Evolutionary conservation across 2,113 vertebrate genomes (phyloP).

Genomic region (Chrysochloris asiatica): DNA sequence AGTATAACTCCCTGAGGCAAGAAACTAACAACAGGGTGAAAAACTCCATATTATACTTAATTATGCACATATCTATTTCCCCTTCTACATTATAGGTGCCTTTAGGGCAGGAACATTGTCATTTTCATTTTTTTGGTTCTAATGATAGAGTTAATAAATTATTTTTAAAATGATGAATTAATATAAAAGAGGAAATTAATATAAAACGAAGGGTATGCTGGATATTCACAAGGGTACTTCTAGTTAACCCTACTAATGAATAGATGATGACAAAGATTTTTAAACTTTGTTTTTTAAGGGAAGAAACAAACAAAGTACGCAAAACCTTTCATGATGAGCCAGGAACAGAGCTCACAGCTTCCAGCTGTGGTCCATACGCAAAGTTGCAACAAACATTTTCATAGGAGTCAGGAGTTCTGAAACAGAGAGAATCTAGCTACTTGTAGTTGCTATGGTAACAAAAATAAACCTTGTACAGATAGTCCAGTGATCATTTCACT

Average conservation of each 20-base stretch:
- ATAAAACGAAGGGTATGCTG: background rate
- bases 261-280: conserved; percentile 32
- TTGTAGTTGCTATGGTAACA: conserved; percentile 43
- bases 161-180: background rate
- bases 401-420: background rate
- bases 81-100: background rate
- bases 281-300: background rate
- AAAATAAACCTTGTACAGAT: conserved; percentile 38
- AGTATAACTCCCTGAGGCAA: background rate
- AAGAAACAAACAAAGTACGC: conserved; percentile 12
- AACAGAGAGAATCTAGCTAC: conserved; percentile 40
- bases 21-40: background rate
- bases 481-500: conserved; percentile 26
- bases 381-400: conserved; percentile 42
- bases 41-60: background rate
- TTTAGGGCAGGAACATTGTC: background rate
- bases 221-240: background rate
- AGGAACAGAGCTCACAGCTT: background rate
- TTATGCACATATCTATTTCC: background rate
- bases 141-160: too few relatives aligned
- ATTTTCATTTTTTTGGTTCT: conserved; percentile 32
- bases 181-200: background rate
- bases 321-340: conserved; percentile 24
- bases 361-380: background rate
- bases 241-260: background rate